phyloP scores from a whole-genome alignment of 2,113 vertebrate genomes.

The Ptilonorhynchus violaceus region DNA sequence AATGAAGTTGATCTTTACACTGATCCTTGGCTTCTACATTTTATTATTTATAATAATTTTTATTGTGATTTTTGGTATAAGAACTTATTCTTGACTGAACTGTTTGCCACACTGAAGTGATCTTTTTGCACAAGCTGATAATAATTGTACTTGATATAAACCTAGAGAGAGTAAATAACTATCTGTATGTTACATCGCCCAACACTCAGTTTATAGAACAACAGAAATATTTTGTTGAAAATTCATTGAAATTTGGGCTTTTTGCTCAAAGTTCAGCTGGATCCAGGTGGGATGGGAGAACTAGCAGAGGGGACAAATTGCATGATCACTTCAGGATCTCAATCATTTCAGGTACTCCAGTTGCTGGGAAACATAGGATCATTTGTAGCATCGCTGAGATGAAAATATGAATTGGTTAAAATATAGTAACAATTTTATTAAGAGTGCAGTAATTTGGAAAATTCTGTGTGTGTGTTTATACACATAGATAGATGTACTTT shows the following conservation, averaged over 20 bases:
- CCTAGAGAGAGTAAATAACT: neutral
- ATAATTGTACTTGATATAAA: neutral
- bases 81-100: neutral
- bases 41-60: neutral
- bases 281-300: neutral
- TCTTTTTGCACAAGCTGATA: neutral
- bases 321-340: neutral
- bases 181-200: neutral
- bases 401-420: neutral
- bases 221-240: neutral
- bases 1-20: neutral
- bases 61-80: neutral
- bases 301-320: neutral
- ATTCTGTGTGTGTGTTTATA: neutral
- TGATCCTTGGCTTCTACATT: neutral
- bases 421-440: neutral
- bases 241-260: neutral
- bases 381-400: neutral
- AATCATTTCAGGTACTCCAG: neutral
- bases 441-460: slow-evolving; percentile 13
- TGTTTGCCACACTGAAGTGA: neutral
- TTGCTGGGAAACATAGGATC: neutral
- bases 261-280: neutral
- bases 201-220: neutral
- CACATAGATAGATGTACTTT: neutral